phyloP scores from a whole-genome alignment of 2,113 vertebrate genomes.

The Daubentonia madagascariensis region DNA sequence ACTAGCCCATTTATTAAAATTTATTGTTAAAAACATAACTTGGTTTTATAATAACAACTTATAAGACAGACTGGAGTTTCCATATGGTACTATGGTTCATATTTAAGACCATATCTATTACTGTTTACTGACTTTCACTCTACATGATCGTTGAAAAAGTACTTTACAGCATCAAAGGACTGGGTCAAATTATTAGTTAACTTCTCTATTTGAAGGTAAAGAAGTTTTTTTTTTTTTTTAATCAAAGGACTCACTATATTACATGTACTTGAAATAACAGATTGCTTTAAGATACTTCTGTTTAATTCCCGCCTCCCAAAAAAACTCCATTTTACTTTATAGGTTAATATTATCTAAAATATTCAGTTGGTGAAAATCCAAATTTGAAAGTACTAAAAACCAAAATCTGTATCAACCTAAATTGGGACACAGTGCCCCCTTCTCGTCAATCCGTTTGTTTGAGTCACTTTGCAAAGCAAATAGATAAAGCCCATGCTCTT shows the following conservation, averaged over 20 bases:
- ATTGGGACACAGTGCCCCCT: not conserved
- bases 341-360: not conserved
- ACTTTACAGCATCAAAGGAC: constrained; percentile 53
- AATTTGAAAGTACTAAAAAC: constrained; percentile 25
- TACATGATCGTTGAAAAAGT: not conserved
- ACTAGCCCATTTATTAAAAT: constrained; percentile 47
- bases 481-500: not conserved
- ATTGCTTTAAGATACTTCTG: constrained; percentile 59
- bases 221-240: not conserved
- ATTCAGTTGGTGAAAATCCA: not conserved
- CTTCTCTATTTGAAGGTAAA: constrained; percentile 21
- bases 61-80: constrained; percentile 33
- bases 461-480: constrained; percentile 59
- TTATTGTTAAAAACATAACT: constrained; percentile 14
- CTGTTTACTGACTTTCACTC: constrained; percentile 51
- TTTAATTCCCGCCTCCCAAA: constrained; percentile 54
- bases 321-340: constrained; percentile 59
- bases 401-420: not conserved
- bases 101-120: constrained; percentile 33
- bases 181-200: not conserved
- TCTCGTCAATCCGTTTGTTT: not conserved
- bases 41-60: not conserved
- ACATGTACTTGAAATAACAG: constrained; percentile 51
- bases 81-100: not conserved
- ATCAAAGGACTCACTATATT: constrained; percentile 65